These are phyloP conservation scores for Drosophila rellima DNA, from an alignment of 2,888 invertebrate genomes.

Conservation along the genomic window DNA sequence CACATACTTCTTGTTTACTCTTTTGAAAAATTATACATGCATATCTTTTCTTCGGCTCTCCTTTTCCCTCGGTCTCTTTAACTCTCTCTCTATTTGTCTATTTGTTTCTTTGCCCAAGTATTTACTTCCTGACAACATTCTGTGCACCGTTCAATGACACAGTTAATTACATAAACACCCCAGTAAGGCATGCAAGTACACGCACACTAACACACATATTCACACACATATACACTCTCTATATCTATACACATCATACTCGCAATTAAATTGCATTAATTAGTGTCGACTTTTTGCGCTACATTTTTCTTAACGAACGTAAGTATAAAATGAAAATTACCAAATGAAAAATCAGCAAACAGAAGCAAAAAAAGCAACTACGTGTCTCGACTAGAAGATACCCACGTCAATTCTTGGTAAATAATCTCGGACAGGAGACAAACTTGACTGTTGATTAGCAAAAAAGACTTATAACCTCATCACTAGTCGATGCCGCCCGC, in stretches of 20 bases:
- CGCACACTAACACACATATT: slow-evolving; percentile 18
- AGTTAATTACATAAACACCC: slow-evolving; percentile 70
- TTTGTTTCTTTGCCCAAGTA: slow-evolving; percentile 34
- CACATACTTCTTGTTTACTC: neutral
- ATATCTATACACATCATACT: slow-evolving; percentile 28
- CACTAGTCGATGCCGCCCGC: neutral
- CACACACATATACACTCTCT: slow-evolving; percentile 13
- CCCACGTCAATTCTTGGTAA: neutral
- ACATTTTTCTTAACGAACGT: slow-evolving; percentile 57
- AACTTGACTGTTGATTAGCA: neutral
- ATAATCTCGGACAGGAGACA: neutral
- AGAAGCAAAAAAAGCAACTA: slow-evolving; percentile 22
- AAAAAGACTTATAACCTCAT: neutral
- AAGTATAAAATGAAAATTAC: slow-evolving; percentile 56
- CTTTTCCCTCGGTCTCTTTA: slow-evolving; percentile 2
- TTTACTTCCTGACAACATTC: slow-evolving; percentile 65
- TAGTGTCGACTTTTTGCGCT: slow-evolving; percentile 70
- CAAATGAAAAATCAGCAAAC: slow-evolving; percentile 57
- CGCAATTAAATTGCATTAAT: slow-evolving; percentile 78
- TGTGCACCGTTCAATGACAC: slow-evolving; percentile 76
- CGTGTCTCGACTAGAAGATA: neutral
- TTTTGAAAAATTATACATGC: slow-evolving; percentile 14
- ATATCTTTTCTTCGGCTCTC: slow-evolving; percentile 7
- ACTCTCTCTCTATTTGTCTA: slow-evolving; percentile 30
- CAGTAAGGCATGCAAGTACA: slow-evolving; percentile 34